A percentile compares a stretch with the other conserved stretches of the same genome.
Evolutionary conservation across 2,113 vertebrate species (phyloP).

Genomic region (Capricornis sumatraensis): DNA sequence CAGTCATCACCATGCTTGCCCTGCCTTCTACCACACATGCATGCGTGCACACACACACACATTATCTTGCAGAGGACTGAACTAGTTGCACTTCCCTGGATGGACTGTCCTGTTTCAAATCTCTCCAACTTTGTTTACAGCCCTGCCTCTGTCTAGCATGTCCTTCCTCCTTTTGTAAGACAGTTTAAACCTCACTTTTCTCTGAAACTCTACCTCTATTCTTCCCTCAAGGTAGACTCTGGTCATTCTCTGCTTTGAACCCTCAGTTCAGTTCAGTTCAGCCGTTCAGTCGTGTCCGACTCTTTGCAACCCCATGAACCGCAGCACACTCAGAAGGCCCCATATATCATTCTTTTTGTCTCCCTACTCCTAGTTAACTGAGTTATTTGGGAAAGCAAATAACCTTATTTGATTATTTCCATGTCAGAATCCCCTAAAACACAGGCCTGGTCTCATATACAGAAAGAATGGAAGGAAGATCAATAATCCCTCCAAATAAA

Average conservation of each 20-base stretch:
- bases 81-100: background rate
- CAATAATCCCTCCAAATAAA: background rate
- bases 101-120: background rate
- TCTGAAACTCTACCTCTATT: background rate
- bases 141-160: background rate
- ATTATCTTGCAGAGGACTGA: background rate
- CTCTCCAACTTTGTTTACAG: background rate
- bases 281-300: no score
- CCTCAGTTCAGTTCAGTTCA: background rate
- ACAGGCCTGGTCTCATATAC: background rate
- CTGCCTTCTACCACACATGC: background rate
- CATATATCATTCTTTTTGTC: background rate
- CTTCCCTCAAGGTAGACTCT: background rate
- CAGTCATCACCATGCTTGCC: background rate
- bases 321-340: background rate
- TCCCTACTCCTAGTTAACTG: background rate
- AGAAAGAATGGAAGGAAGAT: background rate
- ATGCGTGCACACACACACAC: background rate
- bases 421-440: background rate
- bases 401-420: background rate
- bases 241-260: background rate
- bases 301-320: no score
- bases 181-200: background rate
- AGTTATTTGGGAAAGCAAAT: background rate
- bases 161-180: background rate